These are phyloP conservation scores for Fulmarus glacialis DNA, from an alignment of 2,113 vertebrate species.

Conservation along the genomic window DNA sequence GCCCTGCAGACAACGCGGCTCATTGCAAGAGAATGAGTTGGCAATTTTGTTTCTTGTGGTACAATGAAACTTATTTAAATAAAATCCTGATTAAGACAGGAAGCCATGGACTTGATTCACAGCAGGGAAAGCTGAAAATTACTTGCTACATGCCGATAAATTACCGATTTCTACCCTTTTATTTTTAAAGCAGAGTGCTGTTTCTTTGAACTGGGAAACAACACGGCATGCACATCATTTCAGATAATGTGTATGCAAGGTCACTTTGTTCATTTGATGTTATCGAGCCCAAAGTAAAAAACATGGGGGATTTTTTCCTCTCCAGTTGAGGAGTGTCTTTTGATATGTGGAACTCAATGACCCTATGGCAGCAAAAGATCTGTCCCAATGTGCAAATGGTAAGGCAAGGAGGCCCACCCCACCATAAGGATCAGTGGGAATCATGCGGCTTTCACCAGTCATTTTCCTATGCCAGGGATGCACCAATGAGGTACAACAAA, in stretches of 20 bases:
- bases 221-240: background rate
- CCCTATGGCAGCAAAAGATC: background rate
- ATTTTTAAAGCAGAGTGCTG: slow-evolving; percentile 5
- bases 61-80: slow-evolving; percentile 64
- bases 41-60: slow-evolving; percentile 39
- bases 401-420: background rate
- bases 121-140: slow-evolving; percentile 59
- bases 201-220: slow-evolving; percentile 14
- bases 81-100: slow-evolving; percentile 65
- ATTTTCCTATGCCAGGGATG: background rate
- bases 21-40: slow-evolving; percentile 31
- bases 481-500: background rate
- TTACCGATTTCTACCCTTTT: slow-evolving; percentile 49
- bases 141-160: slow-evolving; percentile 51
- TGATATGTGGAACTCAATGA: background rate
- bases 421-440: background rate
- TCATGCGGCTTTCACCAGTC: background rate
- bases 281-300: background rate
- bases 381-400: background rate
- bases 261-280: background rate
- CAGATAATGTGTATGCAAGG: slow-evolving; percentile 20
- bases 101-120: slow-evolving; percentile 30
- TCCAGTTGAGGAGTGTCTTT: background rate
- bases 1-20: background rate
- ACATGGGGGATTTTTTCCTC: background rate